phyloP scores from a whole-genome alignment of 2,888 invertebrate species.

The Drosophila atroscutellata region DNA sequence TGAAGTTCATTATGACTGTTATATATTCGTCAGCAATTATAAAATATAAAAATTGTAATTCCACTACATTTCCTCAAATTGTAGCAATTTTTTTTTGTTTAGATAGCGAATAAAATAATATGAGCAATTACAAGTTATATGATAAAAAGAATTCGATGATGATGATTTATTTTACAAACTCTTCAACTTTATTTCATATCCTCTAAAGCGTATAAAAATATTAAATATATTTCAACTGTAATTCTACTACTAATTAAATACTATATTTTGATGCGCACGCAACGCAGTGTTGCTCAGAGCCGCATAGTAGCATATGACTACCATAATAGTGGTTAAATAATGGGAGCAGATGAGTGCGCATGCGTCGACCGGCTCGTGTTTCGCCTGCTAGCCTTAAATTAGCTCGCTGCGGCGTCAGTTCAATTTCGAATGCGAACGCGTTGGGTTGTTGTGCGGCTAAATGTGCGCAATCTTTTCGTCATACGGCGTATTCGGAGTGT shows the following conservation, averaged over 20 bases:
- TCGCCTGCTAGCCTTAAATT: constrained; percentile 54
- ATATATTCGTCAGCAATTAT: background rate
- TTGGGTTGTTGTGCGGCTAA: constrained; percentile 40
- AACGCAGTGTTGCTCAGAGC: constrained; percentile 27
- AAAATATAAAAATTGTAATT: background rate
- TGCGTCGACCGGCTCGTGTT: constrained; percentile 41
- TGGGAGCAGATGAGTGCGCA: constrained; percentile 54
- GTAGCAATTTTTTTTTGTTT: background rate
- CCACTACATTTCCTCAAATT: background rate
- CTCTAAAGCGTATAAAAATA: background rate
- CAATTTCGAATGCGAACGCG: constrained; percentile 54
- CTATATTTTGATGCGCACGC: background rate
- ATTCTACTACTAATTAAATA: background rate
- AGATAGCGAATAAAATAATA: background rate
- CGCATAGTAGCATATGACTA: constrained; percentile 18
- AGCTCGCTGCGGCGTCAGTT: constrained; percentile 64
- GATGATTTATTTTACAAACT: background rate
- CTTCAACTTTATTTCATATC: too few relatives aligned
- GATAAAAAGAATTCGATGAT: background rate
- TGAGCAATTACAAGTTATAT: background rate
- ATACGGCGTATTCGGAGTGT: constrained; percentile 12
- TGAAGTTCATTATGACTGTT: background rate
- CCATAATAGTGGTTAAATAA: constrained; percentile 45
- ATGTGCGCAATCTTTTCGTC: constrained; percentile 3
- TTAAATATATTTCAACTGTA: background rate